Evolutionary conservation across 2,113 vertebrate species (phyloP).

Genomic region (Tautogolabrus adspersus): DNA sequence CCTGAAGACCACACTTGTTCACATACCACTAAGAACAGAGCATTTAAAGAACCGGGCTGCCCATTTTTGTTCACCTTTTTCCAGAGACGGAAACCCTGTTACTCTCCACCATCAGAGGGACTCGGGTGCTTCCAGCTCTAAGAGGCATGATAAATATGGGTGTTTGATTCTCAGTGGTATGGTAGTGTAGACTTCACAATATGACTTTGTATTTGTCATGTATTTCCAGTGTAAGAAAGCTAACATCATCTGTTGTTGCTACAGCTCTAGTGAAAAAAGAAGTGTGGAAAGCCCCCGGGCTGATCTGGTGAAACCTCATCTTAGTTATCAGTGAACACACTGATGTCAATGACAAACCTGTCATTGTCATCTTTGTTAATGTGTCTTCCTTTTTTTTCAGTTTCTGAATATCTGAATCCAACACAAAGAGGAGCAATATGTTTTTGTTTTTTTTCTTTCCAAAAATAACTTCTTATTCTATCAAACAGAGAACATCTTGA

Average conservation of each 20-base stretch:
- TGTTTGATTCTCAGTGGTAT: constrained; percentile 71
- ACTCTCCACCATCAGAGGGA: not conserved
- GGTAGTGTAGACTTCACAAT: constrained; percentile 63
- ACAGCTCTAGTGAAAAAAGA: constrained; percentile 60
- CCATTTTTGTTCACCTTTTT: constrained; percentile 63
- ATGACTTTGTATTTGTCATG: constrained; percentile 51
- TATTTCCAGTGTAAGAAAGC: constrained; percentile 49
- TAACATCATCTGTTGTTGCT: constrained; percentile 45
- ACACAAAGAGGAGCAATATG: not conserved
- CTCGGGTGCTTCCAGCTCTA: constrained; percentile 7
- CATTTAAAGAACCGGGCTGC: constrained; percentile 2
- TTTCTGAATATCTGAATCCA: not conserved
- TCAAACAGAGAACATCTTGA: not conserved
- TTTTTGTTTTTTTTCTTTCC: not conserved
- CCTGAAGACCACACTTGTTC: constrained; percentile 66
- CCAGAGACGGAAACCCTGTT: constrained; percentile 11
- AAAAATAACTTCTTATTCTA: not conserved
- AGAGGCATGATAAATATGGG: constrained; percentile 53
- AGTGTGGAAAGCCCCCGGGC: constrained; percentile 62
- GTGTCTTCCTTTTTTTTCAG: not conserved
- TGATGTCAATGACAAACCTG: constrained; percentile 17
- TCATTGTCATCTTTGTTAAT: constrained; percentile 22
- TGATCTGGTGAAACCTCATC: constrained; percentile 27
- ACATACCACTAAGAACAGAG: constrained; percentile 64
- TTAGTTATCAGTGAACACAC: constrained; percentile 12